These are phyloP conservation scores for Zonotrichia leucophrys DNA, from an alignment of 2,113 vertebrate genomes.

Conservation along the genomic window DNA sequence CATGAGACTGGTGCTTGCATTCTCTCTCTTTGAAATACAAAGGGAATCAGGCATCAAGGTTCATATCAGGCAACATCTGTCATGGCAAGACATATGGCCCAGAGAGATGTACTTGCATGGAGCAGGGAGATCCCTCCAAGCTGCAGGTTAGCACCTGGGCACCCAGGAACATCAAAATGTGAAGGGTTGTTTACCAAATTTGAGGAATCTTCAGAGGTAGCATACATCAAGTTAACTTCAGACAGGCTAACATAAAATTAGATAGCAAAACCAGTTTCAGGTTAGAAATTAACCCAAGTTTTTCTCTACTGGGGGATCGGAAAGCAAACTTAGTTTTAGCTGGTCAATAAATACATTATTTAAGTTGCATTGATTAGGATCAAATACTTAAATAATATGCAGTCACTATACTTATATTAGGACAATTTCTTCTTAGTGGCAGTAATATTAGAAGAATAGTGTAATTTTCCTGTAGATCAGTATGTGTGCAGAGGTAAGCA, in stretches of 20 bases:
- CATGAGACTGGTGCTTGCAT: background rate
- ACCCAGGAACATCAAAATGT: background rate
- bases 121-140: background rate
- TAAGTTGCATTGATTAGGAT: background rate
- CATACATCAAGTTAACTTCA: background rate
- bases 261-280: background rate
- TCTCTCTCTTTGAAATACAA: background rate
- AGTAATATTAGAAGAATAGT: background rate
- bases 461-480: background rate
- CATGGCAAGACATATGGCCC: rapidly evolving
- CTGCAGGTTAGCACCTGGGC: background rate
- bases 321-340: background rate
- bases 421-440: background rate
- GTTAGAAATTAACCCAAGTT: background rate
- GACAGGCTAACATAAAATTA: background rate
- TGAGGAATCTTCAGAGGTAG: background rate
- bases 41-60: background rate
- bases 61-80: background rate
- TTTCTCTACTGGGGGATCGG: background rate
- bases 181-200: background rate
- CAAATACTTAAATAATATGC: background rate
- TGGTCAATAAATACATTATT: background rate
- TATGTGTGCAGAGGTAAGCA: background rate
- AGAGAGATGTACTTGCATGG: background rate
- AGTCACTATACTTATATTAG: background rate